Evolutionary conservation across 2,888 invertebrate species (phyloP).

Genomic region (Graphium colonna): DNA sequence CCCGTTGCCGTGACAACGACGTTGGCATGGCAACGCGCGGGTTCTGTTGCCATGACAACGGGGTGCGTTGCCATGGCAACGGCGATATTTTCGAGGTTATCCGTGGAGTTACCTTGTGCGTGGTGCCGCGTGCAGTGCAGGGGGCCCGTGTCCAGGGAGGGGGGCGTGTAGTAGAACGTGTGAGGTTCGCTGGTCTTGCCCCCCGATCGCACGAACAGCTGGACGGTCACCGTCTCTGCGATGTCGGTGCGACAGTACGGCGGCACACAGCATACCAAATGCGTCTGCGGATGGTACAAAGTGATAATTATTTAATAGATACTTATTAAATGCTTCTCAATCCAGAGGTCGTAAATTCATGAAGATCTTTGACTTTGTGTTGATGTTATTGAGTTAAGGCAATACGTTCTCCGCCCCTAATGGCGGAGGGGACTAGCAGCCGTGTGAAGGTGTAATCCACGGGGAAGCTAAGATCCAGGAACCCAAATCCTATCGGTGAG

Average conservation of each 20-base stretch:
- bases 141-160: slow-evolving; percentile 39
- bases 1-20: neutral
- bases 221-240: slow-evolving; percentile 81
- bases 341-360: no score
- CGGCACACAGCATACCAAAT: slow-evolving; percentile 92
- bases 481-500: no score
- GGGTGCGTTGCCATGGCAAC: neutral
- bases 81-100: slow-evolving; percentile 66
- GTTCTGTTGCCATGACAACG: neutral
- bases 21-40: neutral
- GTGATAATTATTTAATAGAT: no score
- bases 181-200: slow-evolving; percentile 93
- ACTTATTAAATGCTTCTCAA: no score
- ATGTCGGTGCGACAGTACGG: slow-evolving; percentile 85
- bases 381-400: no score
- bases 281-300: slow-evolving; percentile 84
- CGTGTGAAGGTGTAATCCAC: no score
- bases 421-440: no score
- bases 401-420: no score
- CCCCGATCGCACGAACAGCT: slow-evolving; percentile 88
- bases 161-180: slow-evolving; percentile 89
- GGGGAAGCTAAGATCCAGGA: no score
- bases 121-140: slow-evolving; percentile 55
- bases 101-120: slow-evolving; percentile 40
- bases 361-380: no score